A percentile compares a stretch with the other conserved stretches of the same genome.
Conservation (phyloP, 2,797 vertebrate species). For the Lepus townsendii region DNA sequence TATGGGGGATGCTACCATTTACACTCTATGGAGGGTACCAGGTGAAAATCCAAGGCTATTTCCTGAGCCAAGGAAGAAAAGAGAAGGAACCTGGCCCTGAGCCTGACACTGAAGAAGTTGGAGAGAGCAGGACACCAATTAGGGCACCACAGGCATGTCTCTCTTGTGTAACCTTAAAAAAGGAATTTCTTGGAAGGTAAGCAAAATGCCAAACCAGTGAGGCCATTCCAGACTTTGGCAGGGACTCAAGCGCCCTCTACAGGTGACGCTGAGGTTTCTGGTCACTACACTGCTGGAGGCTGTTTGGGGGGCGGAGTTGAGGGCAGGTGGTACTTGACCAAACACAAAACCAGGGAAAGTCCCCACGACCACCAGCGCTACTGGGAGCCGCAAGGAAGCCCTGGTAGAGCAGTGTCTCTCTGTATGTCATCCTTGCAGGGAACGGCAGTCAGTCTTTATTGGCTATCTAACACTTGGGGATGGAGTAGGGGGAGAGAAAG, state of each 20-base stretch:
- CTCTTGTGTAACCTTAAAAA: not conserved
- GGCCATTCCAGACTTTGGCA: conserved; percentile 31
- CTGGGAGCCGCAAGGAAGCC: not conserved
- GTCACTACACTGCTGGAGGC: not conserved
- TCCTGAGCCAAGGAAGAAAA: not conserved
- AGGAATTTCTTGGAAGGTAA: conserved; percentile 41
- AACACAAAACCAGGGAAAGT: not conserved
- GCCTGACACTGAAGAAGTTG: not conserved
- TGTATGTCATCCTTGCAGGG: not conserved
- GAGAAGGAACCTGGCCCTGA: not conserved
- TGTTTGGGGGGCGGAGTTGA: not conserved
- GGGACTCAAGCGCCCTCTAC: conserved; percentile 73
- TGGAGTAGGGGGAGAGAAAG: not conserved
- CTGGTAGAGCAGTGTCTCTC: not conserved
- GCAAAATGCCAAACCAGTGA: not conserved
- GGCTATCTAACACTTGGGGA: not conserved
- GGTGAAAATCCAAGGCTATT: conserved; percentile 21
- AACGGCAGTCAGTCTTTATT: conserved; percentile 5
- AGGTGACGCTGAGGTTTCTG: conserved; percentile 26
- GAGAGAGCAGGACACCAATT: not conserved
- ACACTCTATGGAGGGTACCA: too few relatives aligned
- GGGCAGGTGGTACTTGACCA: not conserved
- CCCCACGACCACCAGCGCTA: not conserved
- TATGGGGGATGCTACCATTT: too few relatives aligned
- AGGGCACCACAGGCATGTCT: not conserved